Percentiles rank a stretch among this genome's conserved stretches.
phyloP scores from a whole-genome alignment of 2,113 vertebrate species.

The Alouatta palliata region DNA sequence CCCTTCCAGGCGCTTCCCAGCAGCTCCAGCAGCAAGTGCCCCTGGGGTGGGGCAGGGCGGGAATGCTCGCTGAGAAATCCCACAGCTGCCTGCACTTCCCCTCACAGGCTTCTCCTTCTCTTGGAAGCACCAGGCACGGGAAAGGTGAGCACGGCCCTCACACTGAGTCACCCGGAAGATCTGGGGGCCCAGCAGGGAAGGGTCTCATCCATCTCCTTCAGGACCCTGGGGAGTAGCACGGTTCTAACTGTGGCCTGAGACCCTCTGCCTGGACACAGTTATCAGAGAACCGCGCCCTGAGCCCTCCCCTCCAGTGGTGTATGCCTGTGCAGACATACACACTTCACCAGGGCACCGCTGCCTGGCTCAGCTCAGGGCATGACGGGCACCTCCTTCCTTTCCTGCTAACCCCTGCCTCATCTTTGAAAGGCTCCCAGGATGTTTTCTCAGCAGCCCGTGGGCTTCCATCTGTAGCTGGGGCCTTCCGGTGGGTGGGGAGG shows the following conservation, averaged over 20 bases:
- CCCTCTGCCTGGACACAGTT: background rate
- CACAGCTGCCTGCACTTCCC: conserved; percentile 17
- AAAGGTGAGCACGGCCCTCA: background rate
- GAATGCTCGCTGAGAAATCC: background rate
- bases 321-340: rapidly evolving
- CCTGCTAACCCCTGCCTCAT: background rate
- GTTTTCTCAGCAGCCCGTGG: background rate
- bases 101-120: background rate
- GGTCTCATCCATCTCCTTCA: background rate
- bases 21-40: background rate
- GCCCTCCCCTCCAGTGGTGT: background rate
- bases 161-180: background rate
- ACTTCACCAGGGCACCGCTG: rapidly evolving
- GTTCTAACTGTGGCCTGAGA: background rate
- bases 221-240: background rate
- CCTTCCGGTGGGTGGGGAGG: background rate
- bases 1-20: conserved; percentile 3
- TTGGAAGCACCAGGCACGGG: background rate
- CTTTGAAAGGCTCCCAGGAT: background rate
- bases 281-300: background rate
- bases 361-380: background rate
- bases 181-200: background rate
- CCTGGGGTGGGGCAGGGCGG: background rate
- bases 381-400: background rate
- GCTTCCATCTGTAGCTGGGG: background rate